Conservation (phyloP, 35 echinoderm and acorn worm species). For the Eucidaris tribuloides region DNA sequence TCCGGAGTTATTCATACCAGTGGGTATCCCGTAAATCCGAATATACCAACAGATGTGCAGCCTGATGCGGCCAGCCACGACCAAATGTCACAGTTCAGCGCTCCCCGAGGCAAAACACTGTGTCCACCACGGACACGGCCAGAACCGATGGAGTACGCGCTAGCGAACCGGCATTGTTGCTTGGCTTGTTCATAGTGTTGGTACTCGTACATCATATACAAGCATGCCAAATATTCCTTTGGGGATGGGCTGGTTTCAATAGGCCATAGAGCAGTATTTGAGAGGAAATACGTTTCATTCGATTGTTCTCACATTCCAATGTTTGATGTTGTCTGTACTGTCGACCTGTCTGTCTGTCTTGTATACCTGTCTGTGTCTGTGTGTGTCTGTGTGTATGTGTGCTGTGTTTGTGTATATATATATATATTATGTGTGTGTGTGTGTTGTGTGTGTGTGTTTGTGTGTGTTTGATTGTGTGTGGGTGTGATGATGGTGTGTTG, state of each 20-base stretch:
- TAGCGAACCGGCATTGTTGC: too few species aligned
- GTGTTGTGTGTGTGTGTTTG: not conserved
- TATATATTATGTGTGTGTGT: not conserved
- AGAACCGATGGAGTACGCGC: not conserved
- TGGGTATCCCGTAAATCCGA: too few species aligned
- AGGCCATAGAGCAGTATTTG: too few species aligned
- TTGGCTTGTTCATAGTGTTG: not conserved
- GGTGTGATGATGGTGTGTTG: not conserved
- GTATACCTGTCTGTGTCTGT: not conserved
- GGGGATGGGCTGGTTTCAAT: not conserved
- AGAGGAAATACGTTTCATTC: too few species aligned
- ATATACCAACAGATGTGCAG: too few species aligned
- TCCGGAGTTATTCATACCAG: too few species aligned
- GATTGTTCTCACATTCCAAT: too few species aligned
- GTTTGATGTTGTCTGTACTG: too few species aligned
- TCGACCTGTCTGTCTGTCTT: too few species aligned
- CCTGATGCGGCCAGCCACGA: too few species aligned
- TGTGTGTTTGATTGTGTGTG: not conserved
- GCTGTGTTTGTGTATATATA: not conserved
- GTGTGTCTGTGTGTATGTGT: not conserved
- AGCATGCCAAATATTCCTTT: not conserved
- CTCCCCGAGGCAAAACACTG: not conserved
- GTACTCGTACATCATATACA: not conserved
- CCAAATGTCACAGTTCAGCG: not conserved
- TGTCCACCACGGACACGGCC: not conserved